Conservation (phyloP, 2,888 invertebrate genomes). For the Tiliacea aurago region DNA sequence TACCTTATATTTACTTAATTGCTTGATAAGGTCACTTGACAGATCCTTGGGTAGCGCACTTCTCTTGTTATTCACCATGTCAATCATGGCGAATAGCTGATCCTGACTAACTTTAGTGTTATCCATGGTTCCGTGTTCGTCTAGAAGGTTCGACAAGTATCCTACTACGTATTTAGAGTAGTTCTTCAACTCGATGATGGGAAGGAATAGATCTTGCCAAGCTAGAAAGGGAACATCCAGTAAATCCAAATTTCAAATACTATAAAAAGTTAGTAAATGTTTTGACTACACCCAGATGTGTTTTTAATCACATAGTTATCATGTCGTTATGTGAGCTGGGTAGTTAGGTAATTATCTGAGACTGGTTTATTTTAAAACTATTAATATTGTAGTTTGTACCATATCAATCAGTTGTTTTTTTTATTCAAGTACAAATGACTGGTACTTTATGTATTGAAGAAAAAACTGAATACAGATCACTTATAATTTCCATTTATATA, state of each 20-base stretch:
- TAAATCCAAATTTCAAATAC: background rate
- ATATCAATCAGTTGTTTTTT: background rate
- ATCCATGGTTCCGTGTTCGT: conserved; percentile 81
- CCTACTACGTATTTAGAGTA: conserved; percentile 92
- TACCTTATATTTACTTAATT: conserved; percentile 91
- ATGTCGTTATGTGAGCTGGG: too few species aligned
- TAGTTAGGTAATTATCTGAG: background rate
- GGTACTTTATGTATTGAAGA: background rate
- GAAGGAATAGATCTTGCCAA: conserved; percentile 94
- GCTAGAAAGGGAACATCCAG: conserved; percentile 82
- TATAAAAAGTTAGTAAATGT: background rate
- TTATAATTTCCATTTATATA: background rate
- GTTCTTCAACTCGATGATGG: conserved; percentile 93
- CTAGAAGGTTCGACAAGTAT: conserved; percentile 91
- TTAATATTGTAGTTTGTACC: background rate
- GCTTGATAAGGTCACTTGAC: conserved; percentile 88
- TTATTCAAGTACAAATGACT: background rate
- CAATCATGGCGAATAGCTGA: conserved; percentile 91
- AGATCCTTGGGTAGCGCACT: conserved; percentile 89
- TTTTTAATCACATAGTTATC: conserved; percentile 12
- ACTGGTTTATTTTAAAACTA: background rate
- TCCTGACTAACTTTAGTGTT: conserved; percentile 85
- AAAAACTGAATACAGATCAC: background rate
- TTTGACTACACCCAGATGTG: background rate
- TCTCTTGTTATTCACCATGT: conserved; percentile 90